Conservation (phyloP, 2,113 vertebrate species). For the Mirounga angustirostris region DNA sequence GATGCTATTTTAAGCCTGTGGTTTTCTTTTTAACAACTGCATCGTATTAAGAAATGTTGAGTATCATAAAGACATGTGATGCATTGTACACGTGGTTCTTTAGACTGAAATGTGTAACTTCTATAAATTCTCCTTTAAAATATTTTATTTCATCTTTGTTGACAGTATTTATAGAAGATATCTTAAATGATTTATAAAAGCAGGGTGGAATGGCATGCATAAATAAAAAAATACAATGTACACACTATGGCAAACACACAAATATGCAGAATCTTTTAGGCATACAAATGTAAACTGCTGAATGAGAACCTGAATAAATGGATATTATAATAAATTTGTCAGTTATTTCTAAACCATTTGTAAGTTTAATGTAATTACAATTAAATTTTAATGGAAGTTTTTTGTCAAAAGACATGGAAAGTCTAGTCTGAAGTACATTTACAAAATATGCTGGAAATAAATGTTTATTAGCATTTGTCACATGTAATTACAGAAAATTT, state of each 20-base stretch:
- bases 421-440: background rate
- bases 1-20: background rate
- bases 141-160: background rate
- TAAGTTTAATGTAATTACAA: conserved; percentile 12
- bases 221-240: background rate
- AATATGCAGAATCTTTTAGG: background rate
- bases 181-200: background rate
- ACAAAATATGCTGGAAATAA: background rate
- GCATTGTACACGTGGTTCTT: background rate
- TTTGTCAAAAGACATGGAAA: background rate
- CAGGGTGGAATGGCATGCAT: background rate
- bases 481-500: background rate
- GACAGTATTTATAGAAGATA: background rate
- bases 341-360: background rate
- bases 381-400: background rate
- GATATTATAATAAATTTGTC: background rate
- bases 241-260: background rate
- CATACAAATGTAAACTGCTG: background rate
- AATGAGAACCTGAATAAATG: background rate
- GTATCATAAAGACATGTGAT: background rate
- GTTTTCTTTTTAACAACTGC: background rate
- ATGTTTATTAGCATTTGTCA: background rate
- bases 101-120: background rate
- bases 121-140: background rate
- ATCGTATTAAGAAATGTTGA: background rate